phyloP scores from a whole-genome alignment of 2,888 invertebrate genomes.

The Lasius fuliginosus region DNA sequence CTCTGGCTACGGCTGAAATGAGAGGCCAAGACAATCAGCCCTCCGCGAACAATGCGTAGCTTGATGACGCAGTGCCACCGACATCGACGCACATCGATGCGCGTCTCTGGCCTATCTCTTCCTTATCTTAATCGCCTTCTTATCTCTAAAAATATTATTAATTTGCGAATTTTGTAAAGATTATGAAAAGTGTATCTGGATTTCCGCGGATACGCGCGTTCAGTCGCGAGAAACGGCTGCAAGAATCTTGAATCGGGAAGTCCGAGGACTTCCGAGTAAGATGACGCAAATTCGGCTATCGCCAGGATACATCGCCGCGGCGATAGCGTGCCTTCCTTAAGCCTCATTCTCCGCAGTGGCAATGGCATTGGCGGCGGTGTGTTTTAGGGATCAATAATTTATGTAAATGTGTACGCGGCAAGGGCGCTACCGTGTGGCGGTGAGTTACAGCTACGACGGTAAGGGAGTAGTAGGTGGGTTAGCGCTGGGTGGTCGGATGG shows the following conservation, averaged over 20 bases:
- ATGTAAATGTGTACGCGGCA: constrained; percentile 86
- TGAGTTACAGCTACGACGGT: constrained; percentile 84
- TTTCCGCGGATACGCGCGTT: neutral
- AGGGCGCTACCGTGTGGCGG: constrained; percentile 86
- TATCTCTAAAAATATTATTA: constrained; percentile 64
- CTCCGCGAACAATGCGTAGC: constrained; percentile 85
- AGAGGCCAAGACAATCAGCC: constrained; percentile 86
- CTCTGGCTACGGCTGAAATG: constrained; percentile 85
- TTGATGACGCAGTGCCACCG: constrained; percentile 85
- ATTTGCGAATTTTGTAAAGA: constrained; percentile 16
- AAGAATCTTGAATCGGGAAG: constrained; percentile 5
- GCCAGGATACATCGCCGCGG: constrained; percentile 68
- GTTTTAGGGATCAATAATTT: constrained; percentile 86
- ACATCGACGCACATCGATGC: constrained; percentile 75
- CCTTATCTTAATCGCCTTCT: constrained; percentile 41
- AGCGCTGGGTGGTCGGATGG: constrained; percentile 69
- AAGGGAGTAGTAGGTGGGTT: constrained; percentile 74
- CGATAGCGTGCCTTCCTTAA: constrained; percentile 73
- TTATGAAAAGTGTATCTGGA: neutral
- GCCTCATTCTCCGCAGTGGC: constrained; percentile 78
- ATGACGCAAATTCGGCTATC: constrained; percentile 49
- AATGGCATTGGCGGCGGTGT: constrained; percentile 84
- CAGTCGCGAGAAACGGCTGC: constrained; percentile 4
- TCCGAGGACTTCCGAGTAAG: constrained; percentile 1
- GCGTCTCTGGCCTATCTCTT: constrained; percentile 57